A percentile compares a stretch with the other conserved stretches of the same genome.
Conservation (phyloP, 1,140 invertebrate genomes). For the Battus philenor region DNA sequence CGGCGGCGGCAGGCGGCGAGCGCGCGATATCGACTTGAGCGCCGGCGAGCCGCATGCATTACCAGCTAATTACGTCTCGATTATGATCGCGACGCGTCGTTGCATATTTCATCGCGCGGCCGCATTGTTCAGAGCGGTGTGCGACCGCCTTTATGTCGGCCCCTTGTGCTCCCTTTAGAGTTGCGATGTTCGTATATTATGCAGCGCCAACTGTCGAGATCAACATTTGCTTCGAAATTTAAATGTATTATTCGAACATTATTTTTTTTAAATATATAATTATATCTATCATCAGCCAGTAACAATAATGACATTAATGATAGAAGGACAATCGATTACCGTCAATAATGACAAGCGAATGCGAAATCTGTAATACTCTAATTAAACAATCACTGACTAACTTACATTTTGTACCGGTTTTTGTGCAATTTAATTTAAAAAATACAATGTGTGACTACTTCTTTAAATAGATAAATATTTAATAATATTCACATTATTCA, state of each 20-base stretch:
- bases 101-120: constrained; percentile 54
- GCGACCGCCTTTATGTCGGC: constrained; percentile 29
- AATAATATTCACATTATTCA: no score
- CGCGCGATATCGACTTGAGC: constrained; percentile 14
- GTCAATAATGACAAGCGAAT: no score
- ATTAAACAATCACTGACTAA: no score
- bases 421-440: no score
- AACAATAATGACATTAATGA: no score
- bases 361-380: no score
- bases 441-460: no score
- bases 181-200: neutral
- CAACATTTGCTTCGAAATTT: constrained; percentile 3
- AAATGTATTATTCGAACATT: no score
- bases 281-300: neutral
- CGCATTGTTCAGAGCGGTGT: constrained; percentile 42
- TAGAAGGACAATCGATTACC: no score
- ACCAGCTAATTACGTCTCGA: constrained; percentile 56
- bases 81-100: constrained; percentile 54
- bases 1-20: constrained; percentile 23
- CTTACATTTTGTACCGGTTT: no score
- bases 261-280: no score
- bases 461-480: no score
- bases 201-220: neutral
- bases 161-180: constrained; percentile 10
- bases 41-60: constrained; percentile 36